Evolutionary conservation across 92 coral and sea anemone genomes (phyloP).

Genomic region (Galaxea fascicularis): DNA sequence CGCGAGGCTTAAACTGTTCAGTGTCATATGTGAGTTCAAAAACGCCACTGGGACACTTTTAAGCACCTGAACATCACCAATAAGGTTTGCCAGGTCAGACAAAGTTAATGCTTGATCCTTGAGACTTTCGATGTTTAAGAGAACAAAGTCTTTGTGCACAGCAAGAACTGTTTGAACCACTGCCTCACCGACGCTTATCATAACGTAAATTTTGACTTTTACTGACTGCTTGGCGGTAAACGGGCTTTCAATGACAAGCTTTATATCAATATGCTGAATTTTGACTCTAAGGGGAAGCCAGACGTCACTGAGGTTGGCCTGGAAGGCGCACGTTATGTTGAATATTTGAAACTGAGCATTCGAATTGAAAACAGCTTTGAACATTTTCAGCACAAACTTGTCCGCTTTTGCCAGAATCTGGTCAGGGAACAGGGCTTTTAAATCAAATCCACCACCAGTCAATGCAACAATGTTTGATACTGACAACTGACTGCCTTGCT

Average conservation of each 20-base stretch:
- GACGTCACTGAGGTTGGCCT: constrained; percentile 50
- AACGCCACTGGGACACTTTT: constrained; percentile 53
- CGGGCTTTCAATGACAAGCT: constrained; percentile 34
- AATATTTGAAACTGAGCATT: constrained; percentile 43
- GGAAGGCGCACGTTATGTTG: constrained; percentile 48
- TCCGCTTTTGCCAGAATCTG: constrained; percentile 48
- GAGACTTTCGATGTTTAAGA: constrained; percentile 30
- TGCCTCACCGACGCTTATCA: constrained; percentile 48
- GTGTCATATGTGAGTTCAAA: constrained; percentile 33
- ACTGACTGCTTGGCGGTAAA: constrained; percentile 24
- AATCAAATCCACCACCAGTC: constrained; percentile 53
- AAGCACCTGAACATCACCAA: constrained; percentile 61
- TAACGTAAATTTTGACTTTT: constrained; percentile 30
- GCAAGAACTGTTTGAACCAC: constrained; percentile 43
- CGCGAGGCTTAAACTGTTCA: constrained; percentile 50
- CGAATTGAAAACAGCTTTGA: constrained; percentile 35
- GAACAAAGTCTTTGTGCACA: constrained; percentile 9
- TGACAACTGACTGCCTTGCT: constrained; percentile 14
- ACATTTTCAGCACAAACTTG: constrained; percentile 30
- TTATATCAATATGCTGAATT: constrained; percentile 38
- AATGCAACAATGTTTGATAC: constrained; percentile 38
- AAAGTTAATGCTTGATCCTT: constrained; percentile 49
- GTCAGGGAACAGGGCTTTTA: constrained; percentile 54
- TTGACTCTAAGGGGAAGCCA: constrained; percentile 55
- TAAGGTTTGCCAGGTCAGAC: constrained; percentile 51